A percentile compares a stretch with the other conserved stretches of the same genome.
phyloP scores from a whole-genome alignment of 30 jellyfish, hydroid and myxozoan genomes.

The Chrysaora quinquecirrha region DNA sequence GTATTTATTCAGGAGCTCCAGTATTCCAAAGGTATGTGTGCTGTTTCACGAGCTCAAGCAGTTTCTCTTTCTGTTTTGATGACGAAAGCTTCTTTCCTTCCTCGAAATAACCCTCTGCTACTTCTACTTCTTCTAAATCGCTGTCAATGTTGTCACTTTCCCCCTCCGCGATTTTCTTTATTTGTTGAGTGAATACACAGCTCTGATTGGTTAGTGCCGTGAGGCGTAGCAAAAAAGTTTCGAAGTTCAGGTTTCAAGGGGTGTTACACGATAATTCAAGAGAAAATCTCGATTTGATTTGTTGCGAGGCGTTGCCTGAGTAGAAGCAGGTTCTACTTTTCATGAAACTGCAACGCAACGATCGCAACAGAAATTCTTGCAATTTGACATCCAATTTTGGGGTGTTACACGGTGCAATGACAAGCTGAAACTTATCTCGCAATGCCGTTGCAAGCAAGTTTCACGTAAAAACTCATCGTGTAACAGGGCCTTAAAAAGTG shows the following conservation, averaged over 20 bases:
- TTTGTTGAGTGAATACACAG: no score
- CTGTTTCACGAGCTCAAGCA: no score
- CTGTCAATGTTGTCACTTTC: no score
- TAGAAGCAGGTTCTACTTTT: neutral
- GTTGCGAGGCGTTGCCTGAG: neutral
- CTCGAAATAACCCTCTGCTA: no score
- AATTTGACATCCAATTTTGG: neutral
- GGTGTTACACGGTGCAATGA: neutral
- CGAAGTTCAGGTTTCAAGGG: neutral
- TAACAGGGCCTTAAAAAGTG: slow-evolving; percentile 1
- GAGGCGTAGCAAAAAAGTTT: no score
- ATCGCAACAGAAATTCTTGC: neutral
- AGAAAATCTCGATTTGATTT: neutral
- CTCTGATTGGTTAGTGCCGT: no score
- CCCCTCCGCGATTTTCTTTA: no score
- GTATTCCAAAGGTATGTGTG: no score
- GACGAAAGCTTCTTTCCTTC: neutral
- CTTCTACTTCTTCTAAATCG: no score
- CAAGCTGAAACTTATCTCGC: neutral
- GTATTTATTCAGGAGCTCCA: no score
- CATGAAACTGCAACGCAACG: neutral
- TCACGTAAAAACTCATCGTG: neutral
- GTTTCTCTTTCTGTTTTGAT: neutral
- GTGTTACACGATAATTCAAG: neutral
- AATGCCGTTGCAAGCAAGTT: neutral